A percentile compares a stretch with the other conserved stretches of the same genome.
phyloP scores from a whole-genome alignment of 2,113 vertebrate genomes.

The Heteronetta atricapilla region DNA sequence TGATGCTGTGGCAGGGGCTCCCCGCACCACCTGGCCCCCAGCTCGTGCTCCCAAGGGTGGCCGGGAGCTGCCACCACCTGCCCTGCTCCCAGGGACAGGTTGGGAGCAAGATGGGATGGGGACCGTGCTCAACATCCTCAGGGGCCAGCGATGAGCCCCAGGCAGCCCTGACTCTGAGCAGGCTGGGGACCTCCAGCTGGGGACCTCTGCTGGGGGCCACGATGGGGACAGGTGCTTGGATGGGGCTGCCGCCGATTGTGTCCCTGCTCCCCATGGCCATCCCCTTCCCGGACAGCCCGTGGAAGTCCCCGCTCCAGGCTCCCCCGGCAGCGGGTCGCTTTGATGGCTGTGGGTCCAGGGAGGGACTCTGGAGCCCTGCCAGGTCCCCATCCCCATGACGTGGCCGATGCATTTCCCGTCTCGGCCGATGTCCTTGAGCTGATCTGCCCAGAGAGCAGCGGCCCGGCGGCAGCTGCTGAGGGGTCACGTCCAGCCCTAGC shows the following conservation, averaged over 20 bases:
- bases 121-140: fast-evolving
- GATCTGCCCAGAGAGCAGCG: no score
- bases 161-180: neutral
- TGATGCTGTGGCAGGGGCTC: neutral
- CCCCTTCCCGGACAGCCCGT: neutral
- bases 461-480: fast-evolving
- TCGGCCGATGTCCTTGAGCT: neutral
- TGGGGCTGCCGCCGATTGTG: neutral
- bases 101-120: neutral
- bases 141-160: neutral
- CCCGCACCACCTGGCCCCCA: neutral
- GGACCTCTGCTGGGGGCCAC: no score
- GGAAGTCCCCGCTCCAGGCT: neutral
- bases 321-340: neutral
- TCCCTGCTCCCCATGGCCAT: neutral
- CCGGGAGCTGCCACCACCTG: fast-evolving
- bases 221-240: neutral
- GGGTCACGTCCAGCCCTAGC: neutral
- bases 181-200: neutral
- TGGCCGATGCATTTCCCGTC: neutral
- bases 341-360: neutral
- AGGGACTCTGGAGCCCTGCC: neutral
- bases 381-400: neutral
- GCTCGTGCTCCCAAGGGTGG: neutral
- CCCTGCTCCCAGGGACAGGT: fast-evolving